A percentile compares a stretch with the other conserved stretches of the same genome.
These are phyloP conservation scores for Ectobius pallidus DNA, from an alignment of 2,888 invertebrate species.

Conservation along the genomic window DNA sequence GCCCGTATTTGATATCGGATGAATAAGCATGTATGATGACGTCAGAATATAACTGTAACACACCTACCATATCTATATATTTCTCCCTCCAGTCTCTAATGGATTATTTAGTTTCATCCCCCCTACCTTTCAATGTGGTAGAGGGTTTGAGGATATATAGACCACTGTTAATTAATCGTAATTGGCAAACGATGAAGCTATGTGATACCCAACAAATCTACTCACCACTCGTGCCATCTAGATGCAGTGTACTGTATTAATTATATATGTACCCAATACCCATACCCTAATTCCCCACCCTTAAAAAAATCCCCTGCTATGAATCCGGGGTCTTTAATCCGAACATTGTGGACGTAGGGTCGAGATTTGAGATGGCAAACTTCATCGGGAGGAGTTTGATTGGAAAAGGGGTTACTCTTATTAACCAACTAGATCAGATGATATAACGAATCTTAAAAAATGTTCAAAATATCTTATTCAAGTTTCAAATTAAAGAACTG, in stretches of 20 bases:
- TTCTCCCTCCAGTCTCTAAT: not conserved
- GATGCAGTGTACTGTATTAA: not conserved
- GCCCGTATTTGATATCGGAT: not conserved
- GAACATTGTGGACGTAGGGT: not conserved
- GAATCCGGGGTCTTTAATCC: not conserved
- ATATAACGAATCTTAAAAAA: too few species aligned
- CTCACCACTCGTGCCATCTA: conserved; percentile 1
- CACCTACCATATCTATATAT: too few species aligned
- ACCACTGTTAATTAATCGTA: conserved; percentile 10
- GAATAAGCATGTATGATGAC: not conserved
- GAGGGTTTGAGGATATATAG: not conserved
- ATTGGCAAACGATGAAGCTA: conserved; percentile 8
- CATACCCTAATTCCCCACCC: not conserved
- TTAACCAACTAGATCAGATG: not conserved
- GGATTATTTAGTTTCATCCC: conserved; percentile 10
- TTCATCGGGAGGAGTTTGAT: too few species aligned
- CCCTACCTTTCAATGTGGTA: not conserved
- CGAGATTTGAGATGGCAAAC: not conserved
- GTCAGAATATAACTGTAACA: too few species aligned
- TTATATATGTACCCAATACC: not conserved
- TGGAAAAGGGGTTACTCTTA: not conserved
- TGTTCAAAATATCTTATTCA: too few species aligned
- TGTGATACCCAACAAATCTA: not conserved
- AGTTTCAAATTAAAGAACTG: too few species aligned
- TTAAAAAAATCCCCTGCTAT: too few species aligned